These are phyloP conservation scores for Poeciliopsis occidentalis DNA, from an alignment of 2,113 vertebrate genomes.

Conservation along the genomic window DNA sequence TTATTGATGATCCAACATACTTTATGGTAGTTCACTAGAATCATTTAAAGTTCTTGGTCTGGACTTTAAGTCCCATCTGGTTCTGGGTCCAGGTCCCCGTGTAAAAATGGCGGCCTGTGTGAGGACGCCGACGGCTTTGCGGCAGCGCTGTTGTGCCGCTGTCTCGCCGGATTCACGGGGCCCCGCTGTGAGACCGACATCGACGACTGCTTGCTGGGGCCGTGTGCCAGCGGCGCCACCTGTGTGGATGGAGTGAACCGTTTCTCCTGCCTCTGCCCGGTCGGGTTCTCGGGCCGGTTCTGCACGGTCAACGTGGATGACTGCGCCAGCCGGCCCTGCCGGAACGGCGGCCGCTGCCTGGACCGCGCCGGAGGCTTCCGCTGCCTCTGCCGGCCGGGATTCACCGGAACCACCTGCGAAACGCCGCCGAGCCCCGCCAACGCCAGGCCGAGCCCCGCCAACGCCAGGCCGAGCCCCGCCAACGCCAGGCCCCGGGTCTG, in stretches of 20 bases:
- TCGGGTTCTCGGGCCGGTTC: slow-evolving; percentile 91
- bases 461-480: too few relatives aligned
- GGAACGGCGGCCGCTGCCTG: slow-evolving; percentile 88
- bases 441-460: too few relatives aligned
- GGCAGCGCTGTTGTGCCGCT: slow-evolving; percentile 84
- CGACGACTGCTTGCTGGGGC: slow-evolving; percentile 91
- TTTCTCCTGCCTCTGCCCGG: slow-evolving; percentile 92
- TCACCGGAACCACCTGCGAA: slow-evolving; percentile 85
- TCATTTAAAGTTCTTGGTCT: too few relatives aligned
- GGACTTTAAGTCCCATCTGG: background rate
- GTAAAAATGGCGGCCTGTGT: slow-evolving; percentile 90
- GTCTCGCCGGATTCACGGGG: slow-evolving; percentile 89
- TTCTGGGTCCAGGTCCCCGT: slow-evolving; percentile 81
- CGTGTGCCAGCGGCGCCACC: slow-evolving; percentile 93
- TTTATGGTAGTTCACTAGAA: too few relatives aligned
- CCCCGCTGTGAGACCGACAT: slow-evolving; percentile 84
- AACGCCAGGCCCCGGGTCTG: background rate
- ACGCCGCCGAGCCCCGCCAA: slow-evolving; percentile 17
- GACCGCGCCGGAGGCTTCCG: slow-evolving; percentile 87
- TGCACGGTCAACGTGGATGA: slow-evolving; percentile 94
- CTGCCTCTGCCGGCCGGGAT: slow-evolving; percentile 87
- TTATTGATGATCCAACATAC: too few relatives aligned
- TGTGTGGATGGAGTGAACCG: slow-evolving; percentile 90
- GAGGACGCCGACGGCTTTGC: slow-evolving; percentile 88
- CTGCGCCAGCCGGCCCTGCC: slow-evolving; percentile 88